phyloP scores from a whole-genome alignment of 2,113 vertebrate species.

The Cynopterus brachyotis region DNA sequence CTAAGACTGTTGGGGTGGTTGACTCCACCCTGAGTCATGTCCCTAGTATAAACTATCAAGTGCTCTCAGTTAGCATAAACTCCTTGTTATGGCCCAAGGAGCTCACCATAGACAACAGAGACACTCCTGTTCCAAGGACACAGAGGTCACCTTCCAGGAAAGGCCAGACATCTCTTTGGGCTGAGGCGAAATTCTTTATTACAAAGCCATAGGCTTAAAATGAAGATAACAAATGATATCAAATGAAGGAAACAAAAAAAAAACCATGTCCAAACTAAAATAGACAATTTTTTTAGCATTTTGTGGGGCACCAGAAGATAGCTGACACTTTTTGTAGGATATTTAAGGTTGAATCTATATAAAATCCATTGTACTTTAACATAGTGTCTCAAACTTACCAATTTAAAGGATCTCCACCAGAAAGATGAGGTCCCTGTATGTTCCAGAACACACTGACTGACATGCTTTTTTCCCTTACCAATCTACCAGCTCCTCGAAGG shows the following conservation, averaged over 20 bases:
- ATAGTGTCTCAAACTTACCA: background rate
- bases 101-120: background rate
- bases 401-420: background rate
- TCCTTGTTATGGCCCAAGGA: background rate
- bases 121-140: background rate
- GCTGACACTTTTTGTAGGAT: background rate
- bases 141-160: background rate
- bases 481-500: background rate
- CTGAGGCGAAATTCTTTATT: background rate
- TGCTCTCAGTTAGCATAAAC: background rate
- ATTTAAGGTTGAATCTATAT: background rate
- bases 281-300: background rate
- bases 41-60: background rate
- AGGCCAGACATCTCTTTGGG: background rate
- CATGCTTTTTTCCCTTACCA: background rate
- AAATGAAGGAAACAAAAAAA: background rate
- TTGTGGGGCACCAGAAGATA: background rate
- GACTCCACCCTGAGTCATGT: background rate
- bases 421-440: background rate
- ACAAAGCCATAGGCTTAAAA: background rate
- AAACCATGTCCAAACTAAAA: constrained; percentile 30
- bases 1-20: background rate
- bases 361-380: background rate
- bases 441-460: background rate
- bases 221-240: background rate